Conservation (phyloP, 1,140 invertebrate species). For the Drosophila rufa region DNA sequence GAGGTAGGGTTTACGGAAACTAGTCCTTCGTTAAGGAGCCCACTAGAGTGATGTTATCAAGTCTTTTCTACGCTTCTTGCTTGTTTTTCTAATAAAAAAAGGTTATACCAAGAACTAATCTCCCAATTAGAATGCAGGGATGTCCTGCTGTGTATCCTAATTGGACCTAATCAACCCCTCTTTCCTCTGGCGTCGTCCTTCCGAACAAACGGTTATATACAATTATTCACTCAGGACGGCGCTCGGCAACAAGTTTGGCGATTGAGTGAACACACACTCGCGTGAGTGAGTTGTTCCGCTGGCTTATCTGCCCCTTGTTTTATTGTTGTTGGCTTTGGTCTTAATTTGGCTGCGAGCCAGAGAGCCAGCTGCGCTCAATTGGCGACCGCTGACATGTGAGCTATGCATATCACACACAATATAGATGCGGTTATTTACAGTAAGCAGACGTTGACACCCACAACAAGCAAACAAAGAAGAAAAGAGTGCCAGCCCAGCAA, state of each 20-base stretch:
- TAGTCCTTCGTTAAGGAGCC: neutral
- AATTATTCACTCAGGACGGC: slow-evolving; percentile 4
- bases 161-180: neutral
- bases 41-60: slow-evolving; percentile 10
- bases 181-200: neutral
- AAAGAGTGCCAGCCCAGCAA: neutral
- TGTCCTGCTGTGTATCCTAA: neutral
- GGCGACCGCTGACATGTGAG: slow-evolving; percentile 48
- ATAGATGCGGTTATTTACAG: slow-evolving; percentile 27
- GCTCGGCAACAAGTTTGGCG: slow-evolving; percentile 36
- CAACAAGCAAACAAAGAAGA: slow-evolving; percentile 18
- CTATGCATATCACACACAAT: slow-evolving; percentile 44
- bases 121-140: neutral
- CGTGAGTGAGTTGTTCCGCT: slow-evolving; percentile 9
- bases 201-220: neutral
- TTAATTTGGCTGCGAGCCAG: slow-evolving; percentile 26
- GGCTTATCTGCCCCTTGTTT: slow-evolving; percentile 9
- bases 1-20: slow-evolving; percentile 29
- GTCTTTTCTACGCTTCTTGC: slow-evolving; percentile 43
- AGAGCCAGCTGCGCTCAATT: slow-evolving; percentile 31
- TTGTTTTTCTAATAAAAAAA: slow-evolving; percentile 41
- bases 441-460: slow-evolving; percentile 30
- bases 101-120: neutral
- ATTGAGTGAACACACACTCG: neutral
- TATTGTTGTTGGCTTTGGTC: slow-evolving; percentile 14